phyloP scores from a whole-genome alignment of 2,797 vertebrate species.

The Sternotherus odoratus region DNA sequence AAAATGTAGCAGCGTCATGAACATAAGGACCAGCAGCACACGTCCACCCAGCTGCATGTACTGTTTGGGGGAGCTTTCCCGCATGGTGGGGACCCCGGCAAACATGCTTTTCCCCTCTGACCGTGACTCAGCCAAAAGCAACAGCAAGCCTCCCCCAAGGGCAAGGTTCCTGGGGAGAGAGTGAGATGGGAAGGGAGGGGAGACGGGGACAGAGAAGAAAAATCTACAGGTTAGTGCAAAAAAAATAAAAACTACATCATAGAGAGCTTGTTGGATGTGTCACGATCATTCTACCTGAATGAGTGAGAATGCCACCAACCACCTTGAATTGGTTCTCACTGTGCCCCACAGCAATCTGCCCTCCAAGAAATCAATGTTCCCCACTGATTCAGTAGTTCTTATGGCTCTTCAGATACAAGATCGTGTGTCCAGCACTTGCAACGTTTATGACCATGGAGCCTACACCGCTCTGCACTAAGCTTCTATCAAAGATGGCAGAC shows the following conservation, averaged over 20 bases:
- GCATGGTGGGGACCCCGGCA: conserved; percentile 90
- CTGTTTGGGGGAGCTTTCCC: conserved; percentile 93
- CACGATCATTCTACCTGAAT: neutral
- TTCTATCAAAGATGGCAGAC: neutral
- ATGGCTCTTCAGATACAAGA: neutral
- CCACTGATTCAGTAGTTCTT: neutral
- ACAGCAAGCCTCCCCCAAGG: conserved; percentile 93
- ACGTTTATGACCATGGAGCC: neutral
- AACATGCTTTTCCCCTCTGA: conserved; percentile 99
- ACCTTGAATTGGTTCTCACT: neutral
- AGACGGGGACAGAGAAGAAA: neutral
- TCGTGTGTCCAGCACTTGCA: neutral
- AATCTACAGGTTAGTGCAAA: neutral
- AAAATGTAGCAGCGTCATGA: conserved; percentile 98
- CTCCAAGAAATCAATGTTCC: neutral
- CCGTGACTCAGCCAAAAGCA: conserved; percentile 95
- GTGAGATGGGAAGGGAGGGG: accelerated
- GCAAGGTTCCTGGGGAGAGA: conserved; percentile 90
- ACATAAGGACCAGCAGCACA: conserved; percentile 97
- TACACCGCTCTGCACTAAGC: no score
- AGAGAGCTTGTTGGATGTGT: neutral
- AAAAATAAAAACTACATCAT: no score
- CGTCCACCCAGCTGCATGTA: conserved; percentile 98
- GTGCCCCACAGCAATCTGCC: neutral
- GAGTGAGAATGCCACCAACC: neutral